Evolutionary conservation across 2,888 invertebrate species (phyloP), one percentile per base, ranked within the genome.

Genomic region (Clistopyga incitator): DNA sequence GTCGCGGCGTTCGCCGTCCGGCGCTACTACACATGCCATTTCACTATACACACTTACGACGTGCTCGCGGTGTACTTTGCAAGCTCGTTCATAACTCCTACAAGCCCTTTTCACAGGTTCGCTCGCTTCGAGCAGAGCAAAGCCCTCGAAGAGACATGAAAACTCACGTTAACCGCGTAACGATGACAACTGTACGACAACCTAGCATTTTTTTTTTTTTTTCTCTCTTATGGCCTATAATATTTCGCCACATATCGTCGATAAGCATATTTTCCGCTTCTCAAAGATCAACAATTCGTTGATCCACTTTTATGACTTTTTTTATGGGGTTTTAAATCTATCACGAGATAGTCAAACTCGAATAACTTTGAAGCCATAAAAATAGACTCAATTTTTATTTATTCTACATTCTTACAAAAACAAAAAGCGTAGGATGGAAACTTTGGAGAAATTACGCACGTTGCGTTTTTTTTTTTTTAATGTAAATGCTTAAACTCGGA

Each of bases 151-250:
- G 64, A 61, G 68, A 20, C 42, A 74, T 79, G 29, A 84, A 78
- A 78, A 80, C 59, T 50, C 45, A 70, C 52, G 81, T 86, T 84
- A 85, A 50, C 70, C 74, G 77, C 64, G 76, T 77, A 82, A 84
- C 67, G 81, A 82, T 84, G 79, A 78, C 81, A 80, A 81, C 81
- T 76, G 52, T 65, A 78, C 74, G 76, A 82, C 82, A 82, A 84
- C 77, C 56, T 42, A 6, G 23, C n/a, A 29, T 45, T 29, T 25
- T 42, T n/a, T n/a, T n/a, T 29, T 29, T 2, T 29, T 23, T 23
- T 11, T 18, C 1, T 3, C 20, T 23, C 38, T 42, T 42, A 42
- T 20, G 29, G 45, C 25, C 34, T 20, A n/a, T 18, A n/a, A 34
- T 47, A 18, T 65, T 34, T 54, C 47, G 47, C n/a, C 15, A 13